phyloP scores from a whole-genome alignment of 2,888 invertebrate species.

The Amblyjoppa proteus region DNA sequence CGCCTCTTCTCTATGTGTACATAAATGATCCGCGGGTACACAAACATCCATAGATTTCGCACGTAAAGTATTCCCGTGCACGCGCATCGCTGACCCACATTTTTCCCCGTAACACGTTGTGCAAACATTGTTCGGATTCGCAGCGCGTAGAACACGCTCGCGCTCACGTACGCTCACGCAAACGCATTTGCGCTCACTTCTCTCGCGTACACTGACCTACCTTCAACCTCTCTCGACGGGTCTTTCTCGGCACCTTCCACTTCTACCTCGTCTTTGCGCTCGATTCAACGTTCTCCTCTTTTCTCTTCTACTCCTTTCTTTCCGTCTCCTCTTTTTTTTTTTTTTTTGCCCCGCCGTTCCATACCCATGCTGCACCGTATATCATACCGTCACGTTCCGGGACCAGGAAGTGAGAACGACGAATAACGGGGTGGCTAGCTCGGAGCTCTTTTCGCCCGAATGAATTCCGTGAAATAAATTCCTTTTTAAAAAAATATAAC shows the following conservation, averaged over 20 bases:
- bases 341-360: conserved; percentile 2
- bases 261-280: conserved; percentile 40
- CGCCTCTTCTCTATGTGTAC: conserved; percentile 16
- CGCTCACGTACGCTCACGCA: conserved; percentile 48
- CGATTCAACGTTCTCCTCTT: conserved; percentile 44
- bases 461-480: conserved; percentile 47
- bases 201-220: conserved; percentile 60
- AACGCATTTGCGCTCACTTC: conserved; percentile 48
- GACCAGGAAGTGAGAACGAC: conserved; percentile 43
- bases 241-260: conserved; percentile 33
- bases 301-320: conserved; percentile 9
- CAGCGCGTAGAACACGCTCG: conserved; percentile 58
- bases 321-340: background rate
- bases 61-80: conserved; percentile 16
- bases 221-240: conserved; percentile 54
- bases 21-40: conserved; percentile 33
- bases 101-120: conserved; percentile 59
- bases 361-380: conserved; percentile 22
- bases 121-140: conserved; percentile 64
- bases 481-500: conserved; percentile 32
- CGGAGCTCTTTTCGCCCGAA: conserved; percentile 27
- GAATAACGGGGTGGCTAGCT: conserved; percentile 36
- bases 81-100: conserved; percentile 60
- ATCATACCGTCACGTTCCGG: conserved; percentile 32
- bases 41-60: background rate